A percentile compares a stretch with the other conserved stretches of the same genome.
phyloP scores from a whole-genome alignment of 2,888 invertebrate species.

The Poecilobothrus nobilitatus region DNA sequence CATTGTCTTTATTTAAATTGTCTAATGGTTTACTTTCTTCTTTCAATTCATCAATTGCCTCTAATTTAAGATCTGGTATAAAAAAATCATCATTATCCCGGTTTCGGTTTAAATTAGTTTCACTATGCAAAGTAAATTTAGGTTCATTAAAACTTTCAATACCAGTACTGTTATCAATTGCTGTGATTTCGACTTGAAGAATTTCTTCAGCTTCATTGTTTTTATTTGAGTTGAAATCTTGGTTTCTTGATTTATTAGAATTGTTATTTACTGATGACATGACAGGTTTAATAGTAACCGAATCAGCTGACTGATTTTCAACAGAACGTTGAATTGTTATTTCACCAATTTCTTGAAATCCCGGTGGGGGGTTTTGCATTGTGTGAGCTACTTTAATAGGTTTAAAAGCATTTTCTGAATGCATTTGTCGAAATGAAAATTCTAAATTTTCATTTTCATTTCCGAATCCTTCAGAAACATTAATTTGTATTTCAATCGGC shows the following conservation, averaged over 20 bases:
- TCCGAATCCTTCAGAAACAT: constrained; percentile 39
- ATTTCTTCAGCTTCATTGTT: constrained; percentile 37
- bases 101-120: constrained; percentile 10
- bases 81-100: constrained; percentile 35
- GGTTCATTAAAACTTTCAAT: constrained; percentile 12
- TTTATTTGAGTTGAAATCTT: neutral
- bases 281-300: neutral
- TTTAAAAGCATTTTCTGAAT: neutral
- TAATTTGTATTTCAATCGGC: constrained; percentile 41
- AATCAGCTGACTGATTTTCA: neutral
- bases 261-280: constrained; percentile 12
- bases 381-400: neutral
- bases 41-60: constrained; percentile 21
- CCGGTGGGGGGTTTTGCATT: neutral
- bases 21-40: neutral
- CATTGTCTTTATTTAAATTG: constrained; percentile 14
- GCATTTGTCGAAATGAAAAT: constrained; percentile 36
- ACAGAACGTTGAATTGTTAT: constrained; percentile 6
- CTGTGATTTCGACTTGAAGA: constrained; percentile 40
- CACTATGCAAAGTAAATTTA: constrained; percentile 22
- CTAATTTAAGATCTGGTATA: constrained; percentile 30
- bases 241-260: neutral
- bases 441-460: constrained; percentile 40
- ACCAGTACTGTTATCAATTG: constrained; percentile 29
- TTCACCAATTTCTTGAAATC: constrained; percentile 12